Evolutionary conservation across 2,797 vertebrate genomes (phyloP).

Genomic region (Mareca strepera): DNA sequence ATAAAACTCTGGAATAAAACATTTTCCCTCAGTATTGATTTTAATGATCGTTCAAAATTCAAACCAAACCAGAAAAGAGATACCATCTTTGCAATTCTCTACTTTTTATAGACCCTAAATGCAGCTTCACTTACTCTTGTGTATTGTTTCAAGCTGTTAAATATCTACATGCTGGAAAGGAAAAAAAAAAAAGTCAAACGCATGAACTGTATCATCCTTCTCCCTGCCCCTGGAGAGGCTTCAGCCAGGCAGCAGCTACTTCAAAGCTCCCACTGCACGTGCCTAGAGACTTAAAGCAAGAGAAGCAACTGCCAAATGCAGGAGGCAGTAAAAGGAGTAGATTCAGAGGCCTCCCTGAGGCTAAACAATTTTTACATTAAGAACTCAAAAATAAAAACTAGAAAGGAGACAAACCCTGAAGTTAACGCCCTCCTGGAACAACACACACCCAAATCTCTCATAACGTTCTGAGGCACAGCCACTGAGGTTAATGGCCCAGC

Average conservation of each 20-base stretch:
- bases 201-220: neutral
- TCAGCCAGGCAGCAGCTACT: conserved; percentile 32
- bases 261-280: conserved; percentile 30
- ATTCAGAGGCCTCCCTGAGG: conserved; percentile 15
- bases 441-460: neutral
- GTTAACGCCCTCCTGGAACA: neutral
- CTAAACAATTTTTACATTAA: conserved; percentile 6
- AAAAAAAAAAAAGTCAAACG: neutral
- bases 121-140: neutral
- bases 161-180: neutral
- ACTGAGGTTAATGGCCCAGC: neutral
- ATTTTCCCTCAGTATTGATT: neutral
- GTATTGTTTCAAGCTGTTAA: neutral
- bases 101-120: neutral
- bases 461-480: conserved; percentile 3
- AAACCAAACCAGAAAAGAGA: neutral
- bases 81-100: neutral
- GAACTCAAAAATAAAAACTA: conserved; percentile 3
- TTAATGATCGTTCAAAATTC: neutral
- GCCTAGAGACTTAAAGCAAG: conserved; percentile 29
- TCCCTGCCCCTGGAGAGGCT: neutral
- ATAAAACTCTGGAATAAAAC: neutral
- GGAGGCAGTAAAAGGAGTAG: conserved; percentile 12
- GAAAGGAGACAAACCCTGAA: neutral
- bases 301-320: conserved; percentile 37